Evolutionary conservation across 2,797 vertebrate genomes (phyloP).

Genomic region (Bradypodion ventrale): DNA sequence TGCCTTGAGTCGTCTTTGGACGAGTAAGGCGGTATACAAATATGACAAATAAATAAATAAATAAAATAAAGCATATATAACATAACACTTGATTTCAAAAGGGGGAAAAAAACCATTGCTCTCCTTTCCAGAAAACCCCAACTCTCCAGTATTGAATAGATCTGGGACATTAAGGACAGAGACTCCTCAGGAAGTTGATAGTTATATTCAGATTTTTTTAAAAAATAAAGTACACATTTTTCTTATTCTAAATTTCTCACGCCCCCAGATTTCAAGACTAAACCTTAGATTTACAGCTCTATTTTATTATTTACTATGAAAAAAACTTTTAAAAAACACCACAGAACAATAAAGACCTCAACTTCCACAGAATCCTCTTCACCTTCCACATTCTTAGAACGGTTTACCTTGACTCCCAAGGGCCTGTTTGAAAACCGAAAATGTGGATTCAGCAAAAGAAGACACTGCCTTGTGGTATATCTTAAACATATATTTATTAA

Average conservation of each 20-base stretch:
- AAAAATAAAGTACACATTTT: not conserved
- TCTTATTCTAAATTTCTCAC: not conserved
- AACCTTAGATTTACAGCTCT: not conserved
- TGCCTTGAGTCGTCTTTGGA: too few relatives aligned
- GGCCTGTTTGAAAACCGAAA: not conserved
- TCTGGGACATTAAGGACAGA: not conserved
- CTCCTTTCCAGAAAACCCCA: too few relatives aligned
- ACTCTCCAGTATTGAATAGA: not conserved
- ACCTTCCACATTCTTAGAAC: not conserved
- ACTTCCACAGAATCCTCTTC: not conserved
- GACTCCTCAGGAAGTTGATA: not conserved
- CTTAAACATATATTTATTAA: too few relatives aligned
- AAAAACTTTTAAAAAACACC: too few relatives aligned
- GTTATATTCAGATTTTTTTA: not conserved
- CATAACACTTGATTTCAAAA: too few relatives aligned
- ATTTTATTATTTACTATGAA: too few relatives aligned
- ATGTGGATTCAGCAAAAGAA: not conserved
- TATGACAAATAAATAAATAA: too few relatives aligned
- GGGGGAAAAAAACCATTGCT: too few relatives aligned
- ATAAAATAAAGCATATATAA: not conserved
- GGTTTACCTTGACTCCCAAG: not conserved
- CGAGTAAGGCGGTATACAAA: too few relatives aligned
- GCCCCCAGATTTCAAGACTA: not conserved
- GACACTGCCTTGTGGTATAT: too few relatives aligned
- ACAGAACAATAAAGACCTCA: too few relatives aligned